Percentiles rank a stretch among this genome's conserved stretches.
phyloP scores from a whole-genome alignment of 2,113 vertebrate species.

The Suncus etruscus region DNA sequence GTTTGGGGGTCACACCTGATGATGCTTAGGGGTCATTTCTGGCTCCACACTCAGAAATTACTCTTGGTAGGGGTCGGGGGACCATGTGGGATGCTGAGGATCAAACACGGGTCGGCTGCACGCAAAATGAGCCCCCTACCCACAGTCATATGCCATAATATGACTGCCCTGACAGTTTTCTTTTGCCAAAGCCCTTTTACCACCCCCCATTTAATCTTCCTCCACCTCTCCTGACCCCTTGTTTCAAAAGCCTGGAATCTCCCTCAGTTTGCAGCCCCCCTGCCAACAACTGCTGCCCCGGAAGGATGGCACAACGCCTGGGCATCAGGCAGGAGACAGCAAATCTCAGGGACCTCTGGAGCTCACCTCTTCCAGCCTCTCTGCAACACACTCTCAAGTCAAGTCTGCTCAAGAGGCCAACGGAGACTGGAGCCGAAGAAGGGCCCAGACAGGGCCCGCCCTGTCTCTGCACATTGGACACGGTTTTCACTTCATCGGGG shows the following conservation, averaged over 20 bases:
- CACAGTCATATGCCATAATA: too few relatives aligned
- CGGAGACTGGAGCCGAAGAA: neutral
- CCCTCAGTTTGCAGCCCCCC: slow-evolving; percentile 42
- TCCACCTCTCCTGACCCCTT: slow-evolving; percentile 57
- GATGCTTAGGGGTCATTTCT: too few relatives aligned
- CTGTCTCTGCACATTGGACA: neutral
- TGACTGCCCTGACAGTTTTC: neutral
- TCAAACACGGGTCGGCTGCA: too few relatives aligned
- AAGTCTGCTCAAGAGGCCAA: neutral
- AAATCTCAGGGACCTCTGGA: slow-evolving; percentile 67
- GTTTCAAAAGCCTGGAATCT: slow-evolving; percentile 65
- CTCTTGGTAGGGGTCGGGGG: too few relatives aligned
- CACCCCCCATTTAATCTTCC: neutral
- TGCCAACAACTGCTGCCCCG: slow-evolving; percentile 73
- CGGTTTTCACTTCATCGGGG: neutral
- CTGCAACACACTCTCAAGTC: neutral
- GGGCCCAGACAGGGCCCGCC: neutral
- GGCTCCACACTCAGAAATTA: too few relatives aligned
- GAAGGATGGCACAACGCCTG: slow-evolving; percentile 72
- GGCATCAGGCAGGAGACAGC: slow-evolving; percentile 55
- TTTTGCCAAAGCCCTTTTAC: slow-evolving; percentile 61
- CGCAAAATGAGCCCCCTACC: too few relatives aligned
- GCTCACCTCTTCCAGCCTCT: slow-evolving; percentile 55
- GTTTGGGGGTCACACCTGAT: too few relatives aligned
- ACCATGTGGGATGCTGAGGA: too few relatives aligned